Evolutionary conservation across 2,888 invertebrate species (phyloP), one percentile per base, ranked within the genome.

Genomic region (Sicus ferrugineus): DNA sequence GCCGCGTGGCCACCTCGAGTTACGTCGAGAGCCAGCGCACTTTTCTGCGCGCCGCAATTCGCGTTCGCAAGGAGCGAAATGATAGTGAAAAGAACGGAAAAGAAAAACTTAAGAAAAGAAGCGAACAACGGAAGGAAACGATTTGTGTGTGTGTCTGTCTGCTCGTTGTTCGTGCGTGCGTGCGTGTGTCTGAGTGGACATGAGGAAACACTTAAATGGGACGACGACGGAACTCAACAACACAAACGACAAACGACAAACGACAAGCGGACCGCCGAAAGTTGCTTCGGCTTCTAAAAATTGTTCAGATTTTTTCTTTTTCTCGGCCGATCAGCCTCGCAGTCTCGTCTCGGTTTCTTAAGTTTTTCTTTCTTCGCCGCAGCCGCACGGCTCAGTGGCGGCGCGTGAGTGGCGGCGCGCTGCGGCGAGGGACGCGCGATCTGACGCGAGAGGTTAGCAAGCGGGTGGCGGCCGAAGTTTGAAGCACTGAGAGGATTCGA

Each of bases 251-350:
- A 65, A 64, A 54, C 68, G 26, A 48, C 67, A 71, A 69, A 73
- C 63, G n/a, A 42, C n/a, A n/a, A n/a, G n/a, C n/a, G n/a, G n/a
- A n/a, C n/a, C n/a, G n/a, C n/a, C n/a, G n/a, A n/a, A n/a, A n/a
- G n/a, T n/a, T n/a, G n/a, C n/a, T n/a, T 42, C 23, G 70, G 46
- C 71, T 69, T 11, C n/a, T 56, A 9, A 73, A 76, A 75, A 76
- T 79, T 85, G 85, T 81, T 85, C 81, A 85, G 85, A 85, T 85
- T 85, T 85, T 85, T 85, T 85, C 85, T 84, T 85, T 84, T 83
- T 82, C 80, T 79, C 77, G 83, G 83, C 79, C 85, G 85, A 84
- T 84, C 75, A 69, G 72, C 76, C 76, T 77, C 75, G 77, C 78
- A 75, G 81, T 83, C 82, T 83, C 82, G 81, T 83, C 79, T 77